A percentile compares a stretch with the other conserved stretches of the same genome.
phyloP scores from a whole-genome alignment of 2,888 invertebrate genomes.

The Clunio marinus region DNA sequence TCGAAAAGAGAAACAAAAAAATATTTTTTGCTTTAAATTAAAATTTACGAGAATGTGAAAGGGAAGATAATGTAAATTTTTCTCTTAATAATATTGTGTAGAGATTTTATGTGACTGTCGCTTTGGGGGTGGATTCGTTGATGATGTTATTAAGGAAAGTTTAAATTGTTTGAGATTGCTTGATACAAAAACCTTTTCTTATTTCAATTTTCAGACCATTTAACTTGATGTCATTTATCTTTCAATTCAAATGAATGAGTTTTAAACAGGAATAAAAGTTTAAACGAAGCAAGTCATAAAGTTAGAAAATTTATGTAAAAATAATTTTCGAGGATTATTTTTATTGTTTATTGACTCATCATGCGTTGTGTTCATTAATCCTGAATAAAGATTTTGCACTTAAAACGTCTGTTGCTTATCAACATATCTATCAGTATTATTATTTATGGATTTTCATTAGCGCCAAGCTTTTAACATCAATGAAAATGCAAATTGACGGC shows the following conservation, averaged over 20 bases:
- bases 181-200: no score
- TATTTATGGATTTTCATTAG: constrained; percentile 25
- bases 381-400: constrained; percentile 19
- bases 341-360: not conserved
- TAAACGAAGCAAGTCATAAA: no score
- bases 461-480: constrained; percentile 4
- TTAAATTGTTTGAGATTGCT: no score
- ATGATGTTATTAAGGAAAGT: no score
- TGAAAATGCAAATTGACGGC: constrained; percentile 20
- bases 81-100: constrained; percentile 17
- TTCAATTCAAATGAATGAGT: no score
- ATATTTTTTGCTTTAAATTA: constrained; percentile 7
- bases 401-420: not conserved
- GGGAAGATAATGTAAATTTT: constrained; percentile 6
- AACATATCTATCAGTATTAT: not conserved
- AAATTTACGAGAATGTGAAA: not conserved
- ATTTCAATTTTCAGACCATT: no score
- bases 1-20: constrained; percentile 4
- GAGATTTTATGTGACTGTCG: not conserved
- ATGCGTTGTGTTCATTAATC: not conserved
- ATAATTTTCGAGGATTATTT: not conserved
- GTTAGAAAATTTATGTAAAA: not conserved
- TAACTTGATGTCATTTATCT: no score
- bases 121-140: no score
- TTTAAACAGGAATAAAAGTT: no score